Conservation (phyloP, 2,888 invertebrate species). For the Coelopa pilipes region DNA sequence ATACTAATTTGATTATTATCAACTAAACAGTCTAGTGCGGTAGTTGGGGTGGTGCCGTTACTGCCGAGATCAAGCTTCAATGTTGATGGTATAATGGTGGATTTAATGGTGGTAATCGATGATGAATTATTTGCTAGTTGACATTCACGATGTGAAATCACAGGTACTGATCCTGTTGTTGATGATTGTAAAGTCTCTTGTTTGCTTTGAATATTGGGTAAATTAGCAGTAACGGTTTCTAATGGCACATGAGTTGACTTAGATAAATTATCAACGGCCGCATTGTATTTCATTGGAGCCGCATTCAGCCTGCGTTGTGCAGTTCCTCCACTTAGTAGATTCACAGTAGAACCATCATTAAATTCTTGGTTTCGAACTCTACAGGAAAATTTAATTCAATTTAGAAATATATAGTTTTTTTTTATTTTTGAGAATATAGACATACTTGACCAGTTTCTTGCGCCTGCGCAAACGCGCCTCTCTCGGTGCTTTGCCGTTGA, state of each 20-base stretch:
- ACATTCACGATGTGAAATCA: too few relatives aligned
- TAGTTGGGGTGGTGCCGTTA: constrained; percentile 22
- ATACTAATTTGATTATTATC: constrained; percentile 23
- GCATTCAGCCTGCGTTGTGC: constrained; percentile 20
- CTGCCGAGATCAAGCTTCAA: constrained; percentile 43
- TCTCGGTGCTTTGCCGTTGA: constrained; percentile 46
- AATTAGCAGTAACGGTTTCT: constrained; percentile 12
- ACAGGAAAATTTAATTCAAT: neutral
- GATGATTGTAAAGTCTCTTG: constrained; percentile 18
- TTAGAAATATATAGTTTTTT: neutral
- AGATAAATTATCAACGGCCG: constrained; percentile 27
- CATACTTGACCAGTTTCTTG: constrained; percentile 63
- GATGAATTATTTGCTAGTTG: neutral
- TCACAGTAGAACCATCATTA: constrained; percentile 31
- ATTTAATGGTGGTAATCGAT: neutral
- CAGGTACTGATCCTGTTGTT: neutral
- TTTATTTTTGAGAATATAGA: constrained; percentile 23
- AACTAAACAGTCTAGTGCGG: constrained; percentile 33
- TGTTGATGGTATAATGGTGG: constrained; percentile 17
- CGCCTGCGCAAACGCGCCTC: constrained; percentile 58
- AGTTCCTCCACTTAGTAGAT: neutral
- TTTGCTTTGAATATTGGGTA: neutral
- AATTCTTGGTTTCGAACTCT: constrained; percentile 58
- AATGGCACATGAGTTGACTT: constrained; percentile 32
- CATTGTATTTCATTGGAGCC: constrained; percentile 4